Conservation (phyloP, 2,113 vertebrate species). For the Hyperoodon ampullatus region DNA sequence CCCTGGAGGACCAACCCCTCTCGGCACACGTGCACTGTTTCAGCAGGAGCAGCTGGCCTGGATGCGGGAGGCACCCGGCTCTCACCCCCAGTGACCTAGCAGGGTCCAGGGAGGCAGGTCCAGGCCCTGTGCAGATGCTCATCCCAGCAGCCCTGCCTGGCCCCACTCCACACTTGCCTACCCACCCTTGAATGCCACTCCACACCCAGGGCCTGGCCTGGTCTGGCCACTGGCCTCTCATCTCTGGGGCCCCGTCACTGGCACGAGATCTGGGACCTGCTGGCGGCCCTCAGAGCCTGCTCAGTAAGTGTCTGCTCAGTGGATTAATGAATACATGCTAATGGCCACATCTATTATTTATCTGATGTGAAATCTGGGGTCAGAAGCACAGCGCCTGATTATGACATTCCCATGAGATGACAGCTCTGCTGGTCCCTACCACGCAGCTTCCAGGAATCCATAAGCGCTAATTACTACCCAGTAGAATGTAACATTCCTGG, state of each 20-base stretch:
- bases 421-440: neutral
- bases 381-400: constrained; percentile 7
- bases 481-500: neutral
- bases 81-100: neutral
- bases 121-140: neutral
- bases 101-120: neutral
- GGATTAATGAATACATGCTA: neutral
- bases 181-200: neutral
- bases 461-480: neutral
- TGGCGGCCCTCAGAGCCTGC: neutral
- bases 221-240: neutral
- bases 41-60: neutral
- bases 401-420: neutral
- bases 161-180: neutral
- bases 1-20: neutral
- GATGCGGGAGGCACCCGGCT: neutral
- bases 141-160: neutral
- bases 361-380: neutral
- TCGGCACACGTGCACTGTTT: fast-evolving
- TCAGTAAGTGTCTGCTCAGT: neutral
- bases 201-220: neutral
- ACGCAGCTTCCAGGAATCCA: constrained; percentile 18
- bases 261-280: neutral
- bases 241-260: neutral
- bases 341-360: neutral